A percentile compares a stretch with the other conserved stretches of the same genome.
Evolutionary conservation across 1,140 invertebrate species (phyloP).

Genomic region (Calephelis virginiensis): DNA sequence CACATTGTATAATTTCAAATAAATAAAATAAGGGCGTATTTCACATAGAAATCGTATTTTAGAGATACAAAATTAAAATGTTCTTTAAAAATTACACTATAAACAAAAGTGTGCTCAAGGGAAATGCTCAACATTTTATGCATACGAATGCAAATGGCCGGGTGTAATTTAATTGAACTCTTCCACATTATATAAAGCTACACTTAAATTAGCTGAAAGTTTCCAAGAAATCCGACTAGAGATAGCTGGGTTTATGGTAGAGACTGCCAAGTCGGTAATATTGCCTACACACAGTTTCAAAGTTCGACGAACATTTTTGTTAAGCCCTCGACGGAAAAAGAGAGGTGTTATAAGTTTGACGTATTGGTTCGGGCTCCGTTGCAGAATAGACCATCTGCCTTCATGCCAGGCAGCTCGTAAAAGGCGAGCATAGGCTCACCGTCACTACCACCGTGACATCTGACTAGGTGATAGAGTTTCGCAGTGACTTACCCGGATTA

Average conservation of each 20-base stretch:
- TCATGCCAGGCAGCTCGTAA: no score
- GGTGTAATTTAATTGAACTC: constrained; percentile 22
- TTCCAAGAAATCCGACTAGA: constrained; percentile 21
- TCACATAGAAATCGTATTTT: background rate
- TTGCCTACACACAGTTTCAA: constrained; percentile 12
- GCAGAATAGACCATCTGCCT: no score
- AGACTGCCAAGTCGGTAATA: constrained; percentile 22
- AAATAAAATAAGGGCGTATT: no score
- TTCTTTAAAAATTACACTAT: background rate
- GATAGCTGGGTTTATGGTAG: constrained; percentile 18
- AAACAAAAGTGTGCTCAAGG: constrained; percentile 2
- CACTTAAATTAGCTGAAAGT: constrained; percentile 29
- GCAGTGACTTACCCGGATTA: no score
- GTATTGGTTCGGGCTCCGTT: no score
- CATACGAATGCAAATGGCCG: constrained; percentile 21
- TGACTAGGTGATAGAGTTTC: no score
- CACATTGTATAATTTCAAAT: no score
- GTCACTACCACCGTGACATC: no score
- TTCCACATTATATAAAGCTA: constrained; percentile 20
- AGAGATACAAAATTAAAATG: constrained; percentile 19
- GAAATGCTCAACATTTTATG: constrained; percentile 13
- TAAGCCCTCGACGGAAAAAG: background rate
- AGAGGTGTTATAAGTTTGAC: no score
- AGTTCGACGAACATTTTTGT: background rate
- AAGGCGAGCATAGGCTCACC: no score